Base-by-base conservation (phyloP, 2,113 vertebrate species). In the Dicrurus megarhynchus region DNA sequence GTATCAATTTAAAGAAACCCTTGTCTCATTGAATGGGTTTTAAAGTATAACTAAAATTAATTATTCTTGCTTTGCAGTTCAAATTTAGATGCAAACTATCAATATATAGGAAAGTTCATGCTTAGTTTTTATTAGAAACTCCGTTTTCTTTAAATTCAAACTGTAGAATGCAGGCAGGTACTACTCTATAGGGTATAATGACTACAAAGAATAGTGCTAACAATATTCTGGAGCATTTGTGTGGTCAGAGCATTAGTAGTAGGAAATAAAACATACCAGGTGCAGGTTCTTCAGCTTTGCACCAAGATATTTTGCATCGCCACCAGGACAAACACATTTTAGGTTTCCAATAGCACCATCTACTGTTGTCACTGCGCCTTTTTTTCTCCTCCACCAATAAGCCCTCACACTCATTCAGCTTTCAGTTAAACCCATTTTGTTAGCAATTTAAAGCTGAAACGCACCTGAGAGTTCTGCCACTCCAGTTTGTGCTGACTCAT, bases 261-360 rank as follows among this genome's bases (percentile, higher is more conserved):
- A 74, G 39, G 39, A 80, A 92, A 60, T 67, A 90, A 90, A 57
- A 84, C 8, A 30, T 19, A 57, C 0, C 10, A 46, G 16, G 5
- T 37, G 30, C 26, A 69, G 14, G 9, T 35, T 87, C 46, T 53
- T 46, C 71, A 84, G 42, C 46, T 85, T 83, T 80, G 39, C 46
- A 52, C 42, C 4, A 12, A 71, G 15, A 2, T 50, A 53, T 42
- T 83, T 50, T 53, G 44, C 19, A 80, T 44, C 4, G 6, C 21
- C n/a, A n/a, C 6, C 18, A 84, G 33, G n/a, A 77, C 0, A 0
- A 90, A 42, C 7, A 16, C 24, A 20, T 61, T 78, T 93, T 60
- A 71, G 55, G 63, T 44, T 91, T 96, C 86, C 89, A 94, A 89
- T 11, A 96, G 93, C 95, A 92, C 96, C 97, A 95, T 71, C 97